Evolutionary conservation across 1,140 invertebrate species (phyloP), one percentile per base, ranked within the genome.

Genomic region (Gryllus bimaculatus): DNA sequence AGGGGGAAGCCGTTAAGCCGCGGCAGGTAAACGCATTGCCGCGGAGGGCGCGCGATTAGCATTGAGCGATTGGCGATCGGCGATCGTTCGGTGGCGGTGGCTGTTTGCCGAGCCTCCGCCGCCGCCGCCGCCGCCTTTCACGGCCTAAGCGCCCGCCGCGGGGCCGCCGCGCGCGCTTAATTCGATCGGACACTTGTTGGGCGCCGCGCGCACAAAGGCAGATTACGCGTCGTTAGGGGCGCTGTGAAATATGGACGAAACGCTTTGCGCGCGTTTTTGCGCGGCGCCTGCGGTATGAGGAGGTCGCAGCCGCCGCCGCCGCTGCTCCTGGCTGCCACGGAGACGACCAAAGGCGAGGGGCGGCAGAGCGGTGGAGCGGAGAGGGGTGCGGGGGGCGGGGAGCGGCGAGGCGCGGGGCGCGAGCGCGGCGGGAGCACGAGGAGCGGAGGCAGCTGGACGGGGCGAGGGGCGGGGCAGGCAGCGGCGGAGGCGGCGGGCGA

Each of bases 181-280:
- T 66, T 66, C 54, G 54, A 66, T 66, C 54, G 54, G 54, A 66
- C 54, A 66, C 54, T 66, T 66, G 54, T 66, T 66, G 54, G 54
- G 10, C 54, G 54, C 54, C 54, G 54, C 54, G 49, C 18, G 54
- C 54, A 66, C 49, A 66, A 7, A 66, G 54, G 54, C 10, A 66
- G 10, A 66, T 66, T 66, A 66, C 54, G 54, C 54, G 54, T 66
- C 54, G 54, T 66, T 66, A 66, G 54, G 8, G n/a, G 10, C 54
- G 2, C 54, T 7, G 18, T 66, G 54, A 66, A 66, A 66, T 66
- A 66, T 66, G 54, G 54, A 66, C 10, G 54, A 66, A 7, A 1
- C 54, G 54, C 54, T 66, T 18, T 10, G 10, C 54, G 54, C 54
- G 10, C 54, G 54, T 66, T 7, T 66, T 10, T 18, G 18, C 54